phyloP scores from a whole-genome alignment of 2,113 vertebrate species.

The Deroptyus accipitrinus region DNA sequence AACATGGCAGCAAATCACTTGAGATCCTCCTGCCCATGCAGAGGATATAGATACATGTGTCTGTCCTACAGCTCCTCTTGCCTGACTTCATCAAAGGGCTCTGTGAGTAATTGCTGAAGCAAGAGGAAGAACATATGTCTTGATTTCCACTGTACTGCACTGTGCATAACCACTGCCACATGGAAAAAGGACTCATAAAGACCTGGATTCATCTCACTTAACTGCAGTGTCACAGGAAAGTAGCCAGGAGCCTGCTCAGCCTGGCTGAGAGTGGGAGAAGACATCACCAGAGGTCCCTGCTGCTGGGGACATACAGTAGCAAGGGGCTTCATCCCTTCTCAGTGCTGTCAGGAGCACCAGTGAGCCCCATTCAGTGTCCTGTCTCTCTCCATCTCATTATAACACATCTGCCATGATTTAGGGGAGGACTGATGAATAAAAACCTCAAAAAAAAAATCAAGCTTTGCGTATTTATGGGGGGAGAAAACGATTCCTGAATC shows the following conservation, averaged over 20 bases:
- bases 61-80: neutral
- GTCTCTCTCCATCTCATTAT: neutral
- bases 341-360: neutral
- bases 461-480: neutral
- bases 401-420: neutral
- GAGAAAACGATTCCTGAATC: neutral
- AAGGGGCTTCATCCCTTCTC: neutral
- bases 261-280: neutral
- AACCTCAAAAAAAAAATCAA: neutral
- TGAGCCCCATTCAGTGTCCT: neutral
- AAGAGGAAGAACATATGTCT: constrained; percentile 8
- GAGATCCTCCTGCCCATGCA: neutral
- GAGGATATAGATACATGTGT: neutral
- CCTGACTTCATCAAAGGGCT: neutral
- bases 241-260: neutral
- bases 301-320: neutral
- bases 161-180: neutral
- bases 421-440: neutral
- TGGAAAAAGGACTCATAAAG: neutral
- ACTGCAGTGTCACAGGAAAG: neutral
- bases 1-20: neutral
- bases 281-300: neutral
- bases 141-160: constrained; percentile 15
- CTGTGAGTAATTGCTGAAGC: constrained; percentile 25
- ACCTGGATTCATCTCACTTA: constrained; percentile 45